These are phyloP conservation scores for Megastigmus dorsalis DNA, from an alignment of 2,888 invertebrate genomes.

Conservation along the genomic window DNA sequence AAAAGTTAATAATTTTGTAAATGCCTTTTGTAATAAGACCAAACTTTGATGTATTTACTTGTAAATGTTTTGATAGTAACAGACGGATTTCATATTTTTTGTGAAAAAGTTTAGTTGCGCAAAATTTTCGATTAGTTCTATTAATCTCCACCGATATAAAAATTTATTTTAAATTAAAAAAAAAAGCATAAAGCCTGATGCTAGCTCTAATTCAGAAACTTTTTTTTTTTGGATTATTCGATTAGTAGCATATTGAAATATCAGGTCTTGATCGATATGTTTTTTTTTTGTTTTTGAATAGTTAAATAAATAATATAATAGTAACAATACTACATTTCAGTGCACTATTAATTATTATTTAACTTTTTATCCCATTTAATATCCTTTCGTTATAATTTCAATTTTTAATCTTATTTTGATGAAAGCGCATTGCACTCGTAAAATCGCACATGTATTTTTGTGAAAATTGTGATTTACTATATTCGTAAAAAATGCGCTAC, in stretches of 20 bases:
- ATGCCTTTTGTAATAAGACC: constrained; percentile 6
- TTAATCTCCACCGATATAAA: neutral
- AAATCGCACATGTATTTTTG: too few species aligned
- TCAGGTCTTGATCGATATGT: neutral
- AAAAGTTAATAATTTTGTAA: constrained; percentile 45
- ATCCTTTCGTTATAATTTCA: too few species aligned
- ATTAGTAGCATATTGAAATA: constrained; percentile 3
- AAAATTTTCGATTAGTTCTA: constrained; percentile 6
- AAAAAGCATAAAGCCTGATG: neutral
- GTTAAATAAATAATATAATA: constrained; percentile 49
- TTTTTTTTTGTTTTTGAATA: constrained; percentile 22
- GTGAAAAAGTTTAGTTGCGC: neutral
- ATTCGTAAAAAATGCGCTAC: too few species aligned
- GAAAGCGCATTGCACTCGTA: too few species aligned
- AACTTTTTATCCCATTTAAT: neutral
- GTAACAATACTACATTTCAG: neutral
- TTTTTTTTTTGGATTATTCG: neutral
- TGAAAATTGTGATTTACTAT: too few species aligned
- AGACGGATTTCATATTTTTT: constrained; percentile 16
- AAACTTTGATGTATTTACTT: neutral
- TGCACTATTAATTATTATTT: constrained; percentile 27
- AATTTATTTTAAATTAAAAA: constrained; percentile 6
- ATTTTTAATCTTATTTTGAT: neutral
- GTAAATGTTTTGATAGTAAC: constrained; percentile 27
- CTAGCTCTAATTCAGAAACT: constrained; percentile 2